These are phyloP conservation scores for Cirrhinus mrigala DNA, from an alignment of 2,797 vertebrate genomes.

Conservation along the genomic window DNA sequence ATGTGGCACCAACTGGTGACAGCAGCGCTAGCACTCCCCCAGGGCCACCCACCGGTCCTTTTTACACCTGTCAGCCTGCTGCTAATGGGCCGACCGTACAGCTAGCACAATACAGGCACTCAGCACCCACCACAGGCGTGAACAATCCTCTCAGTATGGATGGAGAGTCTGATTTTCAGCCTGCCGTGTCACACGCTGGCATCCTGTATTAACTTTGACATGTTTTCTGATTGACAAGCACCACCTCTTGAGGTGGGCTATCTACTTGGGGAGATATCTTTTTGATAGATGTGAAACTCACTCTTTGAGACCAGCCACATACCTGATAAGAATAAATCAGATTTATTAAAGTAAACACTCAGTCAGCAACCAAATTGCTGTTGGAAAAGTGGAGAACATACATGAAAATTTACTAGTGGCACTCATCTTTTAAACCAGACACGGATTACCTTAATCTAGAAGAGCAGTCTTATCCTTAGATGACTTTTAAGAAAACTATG, in stretches of 20 bases:
- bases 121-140: not conserved
- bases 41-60: conserved; percentile 4
- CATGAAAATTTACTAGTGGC: not conserved
- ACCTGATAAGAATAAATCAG: not conserved
- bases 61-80: conserved; percentile 36
- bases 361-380: not conserved
- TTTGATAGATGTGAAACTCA: conserved; percentile 4
- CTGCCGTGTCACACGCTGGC: conserved; percentile 19
- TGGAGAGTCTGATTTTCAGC: conserved; percentile 17
- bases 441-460: conserved; percentile 15
- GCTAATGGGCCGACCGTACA: conserved; percentile 20
- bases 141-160: conserved; percentile 20
- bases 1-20: conserved; percentile 13
- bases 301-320: not conserved
- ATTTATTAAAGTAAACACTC: not conserved
- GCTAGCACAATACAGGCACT: conserved; percentile 1
- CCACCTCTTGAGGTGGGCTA: not conserved
- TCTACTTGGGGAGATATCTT: not conserved
- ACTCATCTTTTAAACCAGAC: not conserved
- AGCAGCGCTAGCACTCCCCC: not conserved
- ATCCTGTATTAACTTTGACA: conserved; percentile 23
- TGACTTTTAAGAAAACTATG: not conserved
- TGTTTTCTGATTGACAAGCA: conserved; percentile 13
- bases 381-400: not conserved
- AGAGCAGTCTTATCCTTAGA: not conserved